Evolutionary conservation across 2,888 invertebrate genomes (phyloP), one percentile per base, ranked within the genome.

Genomic region (Chymomyza caudatula): DNA sequence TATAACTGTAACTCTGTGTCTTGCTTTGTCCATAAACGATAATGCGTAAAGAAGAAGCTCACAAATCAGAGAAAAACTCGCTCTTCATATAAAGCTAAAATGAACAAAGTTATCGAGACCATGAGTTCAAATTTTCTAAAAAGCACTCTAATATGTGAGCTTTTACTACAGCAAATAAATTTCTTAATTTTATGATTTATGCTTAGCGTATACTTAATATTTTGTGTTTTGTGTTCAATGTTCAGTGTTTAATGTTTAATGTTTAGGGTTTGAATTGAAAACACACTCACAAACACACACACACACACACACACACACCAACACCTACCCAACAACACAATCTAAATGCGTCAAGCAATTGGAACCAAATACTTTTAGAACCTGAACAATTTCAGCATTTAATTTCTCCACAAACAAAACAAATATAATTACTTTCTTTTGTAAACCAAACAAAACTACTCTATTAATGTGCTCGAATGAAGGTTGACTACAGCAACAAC

Each of bases 401-500:
- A n/a, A 3, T 53, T 53, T 58, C n/a, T 69, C 60, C 55, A 53
- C 25, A 29, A 58, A 43, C 42, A 20, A 52, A 47, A 47, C 37
- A 52, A 54, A 53, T 47, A 13, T 29, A 51, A 63, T 55, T 25
- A 54, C 52, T 54, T 55, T 44, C 56, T 54, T 60, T 49, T 60
- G 42, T 49, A 20, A 51, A 42, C 6, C 44, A 51, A 59, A 17
- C 51, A 44, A 67, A 56, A 67, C 25, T 23, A 60, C 65, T 43
- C 29, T 20, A 53, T 25, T 15, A n/a, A 63, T 29, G 25, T 60
- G 57, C 67, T 22, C 20, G 22, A 62, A 65, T 74, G 65, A 80
- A 81, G 81, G 80, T 87, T 67, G 87, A 87, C 78, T 81, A 87
- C 84, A 84, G 76, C 67, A 74, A 76, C 68, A 72, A 63, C 65